Conservation (phyloP, 2,888 invertebrate genomes). For the Tanaodytes sp. region DNA sequence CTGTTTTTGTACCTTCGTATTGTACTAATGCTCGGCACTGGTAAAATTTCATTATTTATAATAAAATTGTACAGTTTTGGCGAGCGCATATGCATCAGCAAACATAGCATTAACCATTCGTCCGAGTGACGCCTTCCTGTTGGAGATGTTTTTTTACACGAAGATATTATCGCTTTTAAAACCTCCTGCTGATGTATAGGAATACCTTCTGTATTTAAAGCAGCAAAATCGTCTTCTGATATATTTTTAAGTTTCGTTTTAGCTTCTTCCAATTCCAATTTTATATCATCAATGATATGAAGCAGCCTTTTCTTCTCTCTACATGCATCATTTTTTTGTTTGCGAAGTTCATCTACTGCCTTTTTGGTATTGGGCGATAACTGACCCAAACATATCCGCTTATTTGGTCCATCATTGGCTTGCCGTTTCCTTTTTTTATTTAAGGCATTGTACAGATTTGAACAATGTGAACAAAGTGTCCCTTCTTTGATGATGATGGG, state of each 20-base stretch:
- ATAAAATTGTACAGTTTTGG: conserved; percentile 2
- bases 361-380: neutral
- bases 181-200: no score
- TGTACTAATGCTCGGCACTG: conserved; percentile 3
- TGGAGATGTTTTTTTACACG: neutral
- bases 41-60: neutral
- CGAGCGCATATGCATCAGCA: conserved; percentile 10
- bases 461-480: no score
- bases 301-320: neutral
- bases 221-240: no score
- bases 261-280: neutral
- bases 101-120: conserved; percentile 14
- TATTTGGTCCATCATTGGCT: no score
- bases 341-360: neutral
- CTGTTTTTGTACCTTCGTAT: conserved; percentile 5
- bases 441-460: no score
- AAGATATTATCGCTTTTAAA: neutral
- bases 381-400: neutral
- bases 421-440: no score
- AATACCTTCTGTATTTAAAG: no score
- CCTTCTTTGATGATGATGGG: no score
- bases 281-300: neutral
- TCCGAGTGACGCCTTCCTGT: conserved; percentile 7
- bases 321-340: neutral
- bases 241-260: no score